Percentiles rank a stretch among this genome's conserved stretches.
phyloP scores from a whole-genome alignment of 1,140 invertebrate genomes.

The Conus ventricosus region DNA sequence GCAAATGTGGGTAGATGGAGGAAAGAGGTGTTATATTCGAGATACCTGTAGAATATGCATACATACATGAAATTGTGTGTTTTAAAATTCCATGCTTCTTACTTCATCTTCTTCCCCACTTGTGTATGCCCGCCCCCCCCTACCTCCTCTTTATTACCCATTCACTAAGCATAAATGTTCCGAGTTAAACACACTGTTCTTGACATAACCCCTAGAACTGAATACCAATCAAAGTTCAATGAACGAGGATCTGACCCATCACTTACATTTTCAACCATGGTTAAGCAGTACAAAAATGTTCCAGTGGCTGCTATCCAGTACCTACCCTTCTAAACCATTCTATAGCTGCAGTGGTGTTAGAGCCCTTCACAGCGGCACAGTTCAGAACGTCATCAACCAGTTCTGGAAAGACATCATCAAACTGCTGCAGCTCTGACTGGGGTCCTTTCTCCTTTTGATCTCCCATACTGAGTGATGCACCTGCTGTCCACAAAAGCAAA shows the following conservation, averaged over 20 bases:
- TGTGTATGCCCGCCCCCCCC: too few relatives aligned
- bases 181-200: background rate
- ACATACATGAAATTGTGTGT: too few relatives aligned
- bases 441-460: conserved; percentile 2
- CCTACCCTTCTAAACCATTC: conserved; percentile 49
- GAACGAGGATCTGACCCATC: background rate
- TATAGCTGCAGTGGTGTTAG: conserved; percentile 40
- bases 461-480: background rate
- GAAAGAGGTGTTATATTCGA: too few relatives aligned
- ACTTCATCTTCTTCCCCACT: too few relatives aligned
- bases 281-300: background rate
- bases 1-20: too few relatives aligned
- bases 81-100: too few relatives aligned
- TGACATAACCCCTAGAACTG: background rate
- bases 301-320: background rate
- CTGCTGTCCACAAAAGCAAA: too few relatives aligned
- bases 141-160: too few relatives aligned
- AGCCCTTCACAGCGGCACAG: conserved; percentile 47
- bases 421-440: conserved; percentile 57
- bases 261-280: background rate
- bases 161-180: too few relatives aligned
- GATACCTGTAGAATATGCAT: too few relatives aligned
- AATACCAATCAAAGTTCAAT: background rate
- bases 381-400: conserved; percentile 58
- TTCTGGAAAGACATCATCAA: conserved; percentile 67